Percentiles rank a stretch among this genome's conserved stretches.
Evolutionary conservation across 2,888 invertebrate genomes (phyloP).

Genomic region (Drosophila falleni): DNA sequence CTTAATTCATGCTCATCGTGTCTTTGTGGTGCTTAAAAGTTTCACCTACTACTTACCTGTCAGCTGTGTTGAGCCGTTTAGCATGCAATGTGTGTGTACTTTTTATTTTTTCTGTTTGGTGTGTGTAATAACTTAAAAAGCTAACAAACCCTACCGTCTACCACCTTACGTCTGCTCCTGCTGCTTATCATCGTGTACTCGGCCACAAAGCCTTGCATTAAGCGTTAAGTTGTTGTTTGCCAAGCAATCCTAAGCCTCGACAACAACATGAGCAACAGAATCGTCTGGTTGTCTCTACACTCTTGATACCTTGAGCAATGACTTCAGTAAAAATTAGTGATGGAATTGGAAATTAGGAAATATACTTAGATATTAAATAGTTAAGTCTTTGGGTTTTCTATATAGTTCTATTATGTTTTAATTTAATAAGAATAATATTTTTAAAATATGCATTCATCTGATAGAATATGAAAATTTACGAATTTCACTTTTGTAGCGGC

Average conservation of each 20-base stretch:
- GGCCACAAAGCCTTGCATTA: slow-evolving; percentile 68
- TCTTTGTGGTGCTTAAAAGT: slow-evolving; percentile 53
- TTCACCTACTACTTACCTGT: slow-evolving; percentile 41
- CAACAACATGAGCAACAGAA: slow-evolving; percentile 36
- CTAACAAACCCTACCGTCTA: slow-evolving; percentile 69
- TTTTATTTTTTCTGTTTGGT: slow-evolving; percentile 14
- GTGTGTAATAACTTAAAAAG: slow-evolving; percentile 71
- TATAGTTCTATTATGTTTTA: background rate
- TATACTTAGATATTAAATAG: background rate
- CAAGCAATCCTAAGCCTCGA: slow-evolving; percentile 53
- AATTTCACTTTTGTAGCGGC: background rate
- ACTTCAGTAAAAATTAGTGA: background rate
- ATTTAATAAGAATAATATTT: background rate
- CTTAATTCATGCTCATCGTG: slow-evolving; percentile 9
- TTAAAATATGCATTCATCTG: background rate
- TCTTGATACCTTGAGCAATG: slow-evolving; percentile 7
- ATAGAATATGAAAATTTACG: too few species aligned
- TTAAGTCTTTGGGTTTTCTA: background rate
- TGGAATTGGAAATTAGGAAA: background rate
- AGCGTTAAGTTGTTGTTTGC: slow-evolving; percentile 68
- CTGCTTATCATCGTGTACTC: slow-evolving; percentile 40
- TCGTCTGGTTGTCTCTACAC: slow-evolving; percentile 28
- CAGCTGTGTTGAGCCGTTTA: slow-evolving; percentile 36
- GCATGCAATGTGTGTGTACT: slow-evolving; percentile 28
- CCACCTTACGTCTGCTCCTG: slow-evolving; percentile 9